Evolutionary conservation across 2,888 invertebrate genomes (phyloP).

Genomic region (Chaetogeoica ovagalla): DNA sequence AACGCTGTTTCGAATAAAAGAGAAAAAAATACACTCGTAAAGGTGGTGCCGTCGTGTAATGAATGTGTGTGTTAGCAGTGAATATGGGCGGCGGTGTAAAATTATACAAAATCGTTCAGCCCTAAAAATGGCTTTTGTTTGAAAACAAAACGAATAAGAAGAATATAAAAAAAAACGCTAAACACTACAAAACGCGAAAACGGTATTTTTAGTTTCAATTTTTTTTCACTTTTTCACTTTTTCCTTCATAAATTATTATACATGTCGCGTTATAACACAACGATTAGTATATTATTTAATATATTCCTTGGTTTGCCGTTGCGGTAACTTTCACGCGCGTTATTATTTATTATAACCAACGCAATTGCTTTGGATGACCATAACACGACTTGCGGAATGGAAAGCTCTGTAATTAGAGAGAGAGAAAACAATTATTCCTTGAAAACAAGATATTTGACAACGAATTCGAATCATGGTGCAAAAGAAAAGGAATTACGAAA

Average conservation of each 20-base stretch:
- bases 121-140: background rate
- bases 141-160: background rate
- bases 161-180: background rate
- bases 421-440: too few relatives aligned
- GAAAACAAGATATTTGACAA: too few relatives aligned
- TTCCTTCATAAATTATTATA: background rate
- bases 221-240: background rate
- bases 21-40: too few relatives aligned
- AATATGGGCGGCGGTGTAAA: background rate
- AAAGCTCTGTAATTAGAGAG: too few relatives aligned
- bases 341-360: background rate
- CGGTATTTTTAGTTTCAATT: background rate
- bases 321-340: background rate
- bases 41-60: too few relatives aligned
- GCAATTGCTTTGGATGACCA: background rate
- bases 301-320: background rate
- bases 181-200: background rate
- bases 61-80: too few relatives aligned
- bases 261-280: slow-evolving; percentile 25
- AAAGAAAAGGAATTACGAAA: too few relatives aligned
- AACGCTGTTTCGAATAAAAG: too few relatives aligned
- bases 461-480: too few relatives aligned
- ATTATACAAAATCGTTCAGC: background rate
- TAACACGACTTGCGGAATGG: too few relatives aligned
- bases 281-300: background rate